Evolutionary conservation across 1,140 invertebrate species (phyloP), one percentile per base, ranked within the genome.

Genomic region (Drosophila melanica): DNA sequence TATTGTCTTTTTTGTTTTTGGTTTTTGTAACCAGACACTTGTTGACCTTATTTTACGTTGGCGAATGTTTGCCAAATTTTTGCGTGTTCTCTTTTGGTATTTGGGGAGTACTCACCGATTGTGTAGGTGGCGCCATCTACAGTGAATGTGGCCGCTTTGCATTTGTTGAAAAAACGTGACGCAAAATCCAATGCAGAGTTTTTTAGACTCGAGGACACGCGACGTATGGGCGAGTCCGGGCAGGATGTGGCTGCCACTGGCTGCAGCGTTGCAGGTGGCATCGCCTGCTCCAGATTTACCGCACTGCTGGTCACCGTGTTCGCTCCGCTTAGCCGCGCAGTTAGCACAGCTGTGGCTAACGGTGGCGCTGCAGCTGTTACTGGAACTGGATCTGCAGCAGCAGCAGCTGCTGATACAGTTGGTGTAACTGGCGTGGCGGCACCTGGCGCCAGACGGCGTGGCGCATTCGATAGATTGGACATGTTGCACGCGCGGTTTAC

Each of bases 81-180:
- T 18, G 30, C n/a, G 16, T 62, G 9, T 27, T 16, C 10, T 16
- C 45, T 12, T 44, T 44, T 41, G 44, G 16, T 9, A 11, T 47
- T 30, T 23, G 18, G 33, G 35, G 16, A 14, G 23, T 60, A 93
- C 94, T 95, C 93, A 96, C 95, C 95, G 91, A 96, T 96, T 62
- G 95, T 96, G 71, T 96, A 96, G 65, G 95, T 95, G 72, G 95
- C 95, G 77, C 95, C 95, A 92, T 96, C 95, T 87, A 96, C 93
- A 67, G 96, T 95, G 81, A 96, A 96, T 47, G 95, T 96, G 14
- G 95, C 95, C 91, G 95, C 95, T 92, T 95, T 95, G 92, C 95
- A 95, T 92, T 95, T 95, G 92, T 95, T 95, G 92, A 95, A 95
- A 55, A 95, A 90, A 71, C 94, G 94, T 66, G 91, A 89, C 12